Base-by-base conservation (phyloP, 2,113 vertebrate genomes). In the Proteles cristata region DNA sequence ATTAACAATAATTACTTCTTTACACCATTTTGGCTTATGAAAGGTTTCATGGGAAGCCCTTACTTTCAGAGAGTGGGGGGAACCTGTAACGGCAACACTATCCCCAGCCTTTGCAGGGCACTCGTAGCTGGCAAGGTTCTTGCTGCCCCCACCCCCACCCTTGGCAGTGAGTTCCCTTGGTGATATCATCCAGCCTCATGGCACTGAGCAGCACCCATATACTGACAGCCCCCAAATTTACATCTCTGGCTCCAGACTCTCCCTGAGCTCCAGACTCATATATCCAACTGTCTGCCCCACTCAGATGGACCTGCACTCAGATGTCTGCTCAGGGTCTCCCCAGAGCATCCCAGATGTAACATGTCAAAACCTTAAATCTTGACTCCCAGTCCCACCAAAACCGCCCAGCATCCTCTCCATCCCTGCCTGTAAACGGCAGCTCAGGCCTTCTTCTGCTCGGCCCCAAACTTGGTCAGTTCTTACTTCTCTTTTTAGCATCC, bases 151-250 rank as follows among this genome's bases (percentile, higher is more conserved):
- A 39, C 39, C 39, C 39, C 39, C 39, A 3, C 39, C 55, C 45
- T 58, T 33, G 26, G 90, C 58, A 55, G 25, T 11, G 48, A 88
- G 85, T 26, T 11, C 50, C 50, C 61, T 15, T 26, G 76, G n/a
- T 16, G 71, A 77, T 28, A 26, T 95, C 93, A 86, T 19, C 45
- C 82, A 77, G 45, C 77, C 6, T 25, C 66, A 5, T 26, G 16
- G 43, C 39, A 25, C 33, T 2, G 55, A 89, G 74, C 28, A 11
- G 3, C 71, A 73, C 25, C 23, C 53, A 25, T 0, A 61, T 3
- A 10, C 69, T 84, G 86, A 91, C 55, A 88, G 65, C 23, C 33
- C 45, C 58, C n/a, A 45, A 48, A 76, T 33, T 91, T 63, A 88
- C 17, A 10, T 43, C 76, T 31, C 25, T 16, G 65, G 83, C 61